Percentiles rank a stretch among this genome's conserved stretches.
Evolutionary conservation across 1,140 invertebrate genomes (phyloP).

Genomic region (Heliconius eleuchia): DNA sequence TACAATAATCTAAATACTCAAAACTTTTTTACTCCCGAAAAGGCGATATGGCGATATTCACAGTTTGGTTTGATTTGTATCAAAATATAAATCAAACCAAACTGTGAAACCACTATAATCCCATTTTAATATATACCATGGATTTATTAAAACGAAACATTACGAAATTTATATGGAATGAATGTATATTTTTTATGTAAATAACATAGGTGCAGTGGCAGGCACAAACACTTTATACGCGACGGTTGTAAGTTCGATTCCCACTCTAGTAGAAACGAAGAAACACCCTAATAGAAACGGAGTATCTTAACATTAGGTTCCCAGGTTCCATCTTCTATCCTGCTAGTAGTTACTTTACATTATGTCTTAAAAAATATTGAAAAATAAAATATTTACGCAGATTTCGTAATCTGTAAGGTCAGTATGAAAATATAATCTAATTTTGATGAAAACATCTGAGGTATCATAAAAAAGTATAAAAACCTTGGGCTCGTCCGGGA

Average conservation of each 20-base stretch:
- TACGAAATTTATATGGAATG: not conserved
- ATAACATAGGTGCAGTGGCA: not conserved
- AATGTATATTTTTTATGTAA: no score
- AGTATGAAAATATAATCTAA: no score
- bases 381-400: no score
- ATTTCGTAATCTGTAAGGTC: no score
- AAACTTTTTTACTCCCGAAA: no score
- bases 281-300: no score
- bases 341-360: not conserved
- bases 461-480: not conserved
- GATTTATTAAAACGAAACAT: not conserved
- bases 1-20: no score
- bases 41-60: no score
- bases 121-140: not conserved
- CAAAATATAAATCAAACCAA: no score
- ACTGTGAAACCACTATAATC: not conserved
- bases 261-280: not conserved
- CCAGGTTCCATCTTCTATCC: not conserved
- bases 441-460: no score
- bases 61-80: no score
- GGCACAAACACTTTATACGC: not conserved
- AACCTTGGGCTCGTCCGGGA: slow-evolving; percentile 64
- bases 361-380: no score
- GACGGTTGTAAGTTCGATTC: not conserved
- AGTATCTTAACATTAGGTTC: not conserved